Base-by-base conservation (phyloP, 2,888 invertebrate species). In the Lepidocyrtoides sp. region DNA sequence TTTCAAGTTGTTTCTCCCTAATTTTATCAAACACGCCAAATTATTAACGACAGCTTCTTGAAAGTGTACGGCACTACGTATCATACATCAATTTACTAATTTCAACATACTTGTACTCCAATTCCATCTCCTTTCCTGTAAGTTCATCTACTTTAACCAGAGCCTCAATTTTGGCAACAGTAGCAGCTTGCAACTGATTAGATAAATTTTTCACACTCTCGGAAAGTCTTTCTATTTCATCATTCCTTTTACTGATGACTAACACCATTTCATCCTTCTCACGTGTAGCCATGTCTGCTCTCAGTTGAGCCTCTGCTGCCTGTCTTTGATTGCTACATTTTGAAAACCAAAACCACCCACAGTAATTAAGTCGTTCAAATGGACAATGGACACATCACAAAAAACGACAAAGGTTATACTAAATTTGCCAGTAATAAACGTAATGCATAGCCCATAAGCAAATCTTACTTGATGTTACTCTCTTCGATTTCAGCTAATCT, bases 131-230 rank as follows among this genome's bases (percentile, higher is more conserved):
- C 95, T 97, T 97, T 93, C 97, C 97, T 94, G 97, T 96, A 54
- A 98, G 96, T 95, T 98, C 98, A 95, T 98, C 98, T 91, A 97
- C 96, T 93, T 97, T 96, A 5, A 97, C 97, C 79, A 98, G 95
- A 0, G 98, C 98, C 95, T 98, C 97, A 95, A 98, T 98, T 96
- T 98, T 98, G 1, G 97, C 96, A 94, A 97, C 96, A 92, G 98
- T 97, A 26, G 98, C 97, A 79, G 96, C 95, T 94, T 97, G 96
- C 48, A 98, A 95, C 95, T 98, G 98, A 94, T 96, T 96, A n/a
- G 97, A 96, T 83, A 98, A 95, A 1, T 96, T 95, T 69, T 96
- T 96, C 92, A 98, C 95, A 95, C 97, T 98, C 2, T 96, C 96
- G 94, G 97, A 97, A 90, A 98, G 95, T 82, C 97, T 96, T 95